phyloP scores from a whole-genome alignment of 2,797 vertebrate species.

The Bufotes viridis region DNA sequence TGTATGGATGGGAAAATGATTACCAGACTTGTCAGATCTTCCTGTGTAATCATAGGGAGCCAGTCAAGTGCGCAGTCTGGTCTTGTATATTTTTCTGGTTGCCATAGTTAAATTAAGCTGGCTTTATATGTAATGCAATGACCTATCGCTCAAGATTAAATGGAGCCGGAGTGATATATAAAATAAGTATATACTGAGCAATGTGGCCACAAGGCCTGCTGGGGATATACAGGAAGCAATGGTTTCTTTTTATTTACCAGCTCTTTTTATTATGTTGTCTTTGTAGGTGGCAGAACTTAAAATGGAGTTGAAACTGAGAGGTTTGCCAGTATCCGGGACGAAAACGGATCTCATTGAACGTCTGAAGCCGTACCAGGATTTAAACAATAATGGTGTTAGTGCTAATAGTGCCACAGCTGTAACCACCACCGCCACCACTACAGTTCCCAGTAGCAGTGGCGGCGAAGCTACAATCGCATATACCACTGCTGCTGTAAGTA shows the following conservation, averaged over 20 bases:
- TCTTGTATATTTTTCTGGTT: constrained; percentile 23
- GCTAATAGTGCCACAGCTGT: constrained; percentile 66
- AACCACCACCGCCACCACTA: constrained; percentile 67
- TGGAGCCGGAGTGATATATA: background rate
- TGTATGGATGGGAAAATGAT: background rate
- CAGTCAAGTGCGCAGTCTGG: background rate
- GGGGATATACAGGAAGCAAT: background rate
- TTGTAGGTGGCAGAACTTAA: constrained; percentile 93
- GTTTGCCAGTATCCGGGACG: constrained; percentile 93
- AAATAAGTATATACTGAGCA: background rate
- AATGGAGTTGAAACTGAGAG: constrained; percentile 90
- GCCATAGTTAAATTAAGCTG: constrained; percentile 19
- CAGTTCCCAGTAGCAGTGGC: constrained; percentile 64
- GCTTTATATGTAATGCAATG: constrained; percentile 21
- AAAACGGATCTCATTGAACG: constrained; percentile 95
- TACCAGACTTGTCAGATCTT: background rate
- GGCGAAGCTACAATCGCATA: constrained; percentile 72
- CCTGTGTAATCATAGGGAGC: background rate
- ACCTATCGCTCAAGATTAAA: constrained; percentile 26
- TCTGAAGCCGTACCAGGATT: constrained; percentile 86
- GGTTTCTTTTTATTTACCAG: background rate
- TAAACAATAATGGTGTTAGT: constrained; percentile 68
- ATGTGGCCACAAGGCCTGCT: background rate
- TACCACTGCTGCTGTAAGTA: constrained; percentile 70
- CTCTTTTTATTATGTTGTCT: constrained; percentile 27